Conservation (phyloP, 2,113 vertebrate species). For the Ariopsis seemanni region DNA sequence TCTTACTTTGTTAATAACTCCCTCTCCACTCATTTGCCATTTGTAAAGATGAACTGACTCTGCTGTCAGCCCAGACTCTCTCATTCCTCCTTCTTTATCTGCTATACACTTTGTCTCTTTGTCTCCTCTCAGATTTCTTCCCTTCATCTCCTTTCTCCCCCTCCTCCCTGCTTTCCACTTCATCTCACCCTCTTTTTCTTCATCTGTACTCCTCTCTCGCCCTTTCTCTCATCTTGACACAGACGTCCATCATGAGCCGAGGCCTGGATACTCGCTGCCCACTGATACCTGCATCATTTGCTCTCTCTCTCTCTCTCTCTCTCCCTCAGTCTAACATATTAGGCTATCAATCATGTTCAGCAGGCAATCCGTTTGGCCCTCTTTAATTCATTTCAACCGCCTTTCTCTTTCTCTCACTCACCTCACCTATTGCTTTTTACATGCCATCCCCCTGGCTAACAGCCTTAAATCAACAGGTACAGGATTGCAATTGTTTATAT, state of each 20-base stretch:
- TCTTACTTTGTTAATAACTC: slow-evolving; percentile 81
- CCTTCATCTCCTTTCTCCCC: slow-evolving; percentile 18
- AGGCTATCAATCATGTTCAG: slow-evolving; percentile 46
- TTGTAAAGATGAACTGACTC: slow-evolving; percentile 73
- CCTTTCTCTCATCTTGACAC: slow-evolving; percentile 42
- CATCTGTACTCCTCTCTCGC: slow-evolving; percentile 34
- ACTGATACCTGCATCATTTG: slow-evolving; percentile 85
- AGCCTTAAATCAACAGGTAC: slow-evolving; percentile 17
- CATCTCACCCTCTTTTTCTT: slow-evolving; percentile 46
- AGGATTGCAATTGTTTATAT: slow-evolving; percentile 14
- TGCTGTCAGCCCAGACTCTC: slow-evolving; percentile 30
- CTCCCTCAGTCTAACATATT: slow-evolving; percentile 30
- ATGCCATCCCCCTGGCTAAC: slow-evolving; percentile 5
- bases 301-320: slow-evolving; percentile 48
- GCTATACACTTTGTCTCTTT: slow-evolving; percentile 17
- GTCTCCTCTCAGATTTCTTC: slow-evolving; percentile 21
- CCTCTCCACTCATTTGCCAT: slow-evolving; percentile 81
- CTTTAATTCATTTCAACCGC: slow-evolving; percentile 27
- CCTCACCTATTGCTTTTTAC: slow-evolving; percentile 17
- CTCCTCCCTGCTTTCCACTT: slow-evolving; percentile 20
- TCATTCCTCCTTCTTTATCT: slow-evolving; percentile 29
- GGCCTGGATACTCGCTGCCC: slow-evolving; percentile 66
- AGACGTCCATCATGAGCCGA: slow-evolving; percentile 50
- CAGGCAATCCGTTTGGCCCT: slow-evolving; percentile 35
- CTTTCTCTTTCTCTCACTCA: neutral